Base-by-base conservation (phyloP, 1,140 invertebrate genomes). In the Cylas formicarius region DNA sequence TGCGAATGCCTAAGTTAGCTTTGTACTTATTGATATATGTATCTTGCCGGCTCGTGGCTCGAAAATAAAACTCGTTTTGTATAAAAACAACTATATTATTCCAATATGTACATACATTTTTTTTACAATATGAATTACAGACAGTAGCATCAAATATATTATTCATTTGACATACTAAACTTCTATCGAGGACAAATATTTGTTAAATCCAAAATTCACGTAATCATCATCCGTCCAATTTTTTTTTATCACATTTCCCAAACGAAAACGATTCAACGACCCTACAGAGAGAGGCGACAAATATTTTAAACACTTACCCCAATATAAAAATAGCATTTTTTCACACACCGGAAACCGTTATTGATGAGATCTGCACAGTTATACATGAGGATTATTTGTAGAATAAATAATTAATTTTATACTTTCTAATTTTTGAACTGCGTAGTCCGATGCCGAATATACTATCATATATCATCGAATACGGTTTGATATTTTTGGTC, bases 301-400 rank as follows among this genome's bases (percentile, higher is more conserved):
- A n/a, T n/a, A n/a, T n/a, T n/a, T n/a, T n/a, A n/a, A n/a, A n/a
- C n/a, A 49, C 48, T 55, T 55, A 43, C 50, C 44, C 28, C 31
- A 44, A 56, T 58, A 60, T 46, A 59, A 61, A 61, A 59, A 61
- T 61, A 59, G 50, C 47, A 52, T 48, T 49, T 51, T 56, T 48
- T 37, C 44, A 43, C 39, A 53, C 40, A 50, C 38, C 33, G 35
- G 28, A 36, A 38, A 50, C 36, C 22, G 35, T 35, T 20, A 55
- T 49, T 33, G 52, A 44, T 50, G 57, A 60, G 53, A 45, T 57
- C 36, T 46, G 50, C 40, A 49, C 45, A 39, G 36, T 31, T 45
- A 39, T 17, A 49, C 19, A 40, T 40, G 37, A 19, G 31, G 35
- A 32, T 46, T 46, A 26, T 27, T 46, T 26, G n/a, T n/a, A n/a